A percentile compares a stretch with the other conserved stretches of the same genome.
phyloP scores from a whole-genome alignment of 2,113 vertebrate genomes.

The Eudyptes chrysolophus region DNA sequence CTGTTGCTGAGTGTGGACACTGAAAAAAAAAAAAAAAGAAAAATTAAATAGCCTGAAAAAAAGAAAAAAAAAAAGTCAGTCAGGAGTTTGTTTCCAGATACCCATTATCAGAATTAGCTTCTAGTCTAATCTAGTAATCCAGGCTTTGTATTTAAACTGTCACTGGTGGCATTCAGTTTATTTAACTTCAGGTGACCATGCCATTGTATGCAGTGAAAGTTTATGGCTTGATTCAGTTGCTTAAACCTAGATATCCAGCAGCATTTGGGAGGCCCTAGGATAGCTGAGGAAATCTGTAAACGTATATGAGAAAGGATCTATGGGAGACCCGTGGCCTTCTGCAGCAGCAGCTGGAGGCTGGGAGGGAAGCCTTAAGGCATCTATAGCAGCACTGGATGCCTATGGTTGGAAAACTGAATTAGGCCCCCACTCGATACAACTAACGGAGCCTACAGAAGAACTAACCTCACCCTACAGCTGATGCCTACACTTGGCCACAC shows the following conservation, averaged over 20 bases:
- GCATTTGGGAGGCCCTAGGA: neutral
- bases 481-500: neutral
- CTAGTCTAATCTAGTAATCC: neutral
- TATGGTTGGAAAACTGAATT: neutral
- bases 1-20: neutral
- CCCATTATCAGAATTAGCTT: neutral
- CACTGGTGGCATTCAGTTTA: neutral
- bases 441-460: accelerated
- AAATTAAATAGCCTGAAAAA: neutral
- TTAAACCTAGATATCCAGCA: neutral
- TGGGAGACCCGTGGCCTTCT: neutral
- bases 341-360: neutral
- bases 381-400: neutral
- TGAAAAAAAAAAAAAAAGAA: neutral
- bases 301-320: neutral
- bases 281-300: neutral
- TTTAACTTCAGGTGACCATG: neutral
- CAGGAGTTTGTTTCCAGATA: neutral
- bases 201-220: neutral
- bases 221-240: neutral
- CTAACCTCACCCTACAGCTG: neutral
- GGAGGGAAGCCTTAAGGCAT: neutral
- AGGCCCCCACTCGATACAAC: accelerated
- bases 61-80: neutral
- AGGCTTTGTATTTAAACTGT: neutral